phyloP scores from a whole-genome alignment of 2,888 invertebrate genomes.

The Rhamphomyia laevipes region DNA sequence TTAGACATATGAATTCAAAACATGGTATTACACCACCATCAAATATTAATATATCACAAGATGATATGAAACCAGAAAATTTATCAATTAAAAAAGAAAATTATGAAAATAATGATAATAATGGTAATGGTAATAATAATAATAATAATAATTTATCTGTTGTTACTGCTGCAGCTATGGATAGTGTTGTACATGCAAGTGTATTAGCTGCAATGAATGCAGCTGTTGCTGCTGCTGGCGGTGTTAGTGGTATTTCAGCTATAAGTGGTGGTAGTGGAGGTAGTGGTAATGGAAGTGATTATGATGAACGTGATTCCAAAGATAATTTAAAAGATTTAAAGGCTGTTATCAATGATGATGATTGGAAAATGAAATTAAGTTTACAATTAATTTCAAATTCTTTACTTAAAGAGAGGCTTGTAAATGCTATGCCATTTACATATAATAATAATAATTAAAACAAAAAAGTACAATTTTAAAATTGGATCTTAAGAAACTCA shows the following conservation, averaged over 20 bases:
- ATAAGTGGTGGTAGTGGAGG: background rate
- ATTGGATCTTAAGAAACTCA: too few relatives aligned
- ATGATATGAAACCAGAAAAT: conserved; percentile 31
- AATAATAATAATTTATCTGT: conserved; percentile 4
- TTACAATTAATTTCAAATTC: conserved; percentile 36
- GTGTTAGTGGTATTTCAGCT: background rate
- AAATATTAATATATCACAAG: conserved; percentile 20
- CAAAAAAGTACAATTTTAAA: too few relatives aligned
- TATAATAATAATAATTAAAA: conserved; percentile 32
- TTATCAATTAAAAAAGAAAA: conserved; percentile 29
- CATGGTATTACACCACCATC: conserved; percentile 32
- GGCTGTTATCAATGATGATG: conserved; percentile 20
- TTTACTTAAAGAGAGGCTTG: conserved; percentile 34
- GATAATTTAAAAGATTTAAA: conserved; percentile 6
- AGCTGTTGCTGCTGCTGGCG: conserved; percentile 22
- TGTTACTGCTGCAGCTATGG: conserved; percentile 10
- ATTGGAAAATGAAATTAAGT: conserved; percentile 38
- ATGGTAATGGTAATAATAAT: conserved; percentile 7
- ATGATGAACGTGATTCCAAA: conserved; percentile 1
- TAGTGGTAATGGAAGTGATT: background rate
- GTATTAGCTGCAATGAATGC: conserved; percentile 33
- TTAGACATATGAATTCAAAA: conserved; percentile 38
- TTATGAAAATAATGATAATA: conserved; percentile 17
- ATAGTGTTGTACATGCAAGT: conserved; percentile 16
- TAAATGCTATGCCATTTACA: conserved; percentile 36